phyloP scores from a whole-genome alignment of 1,140 invertebrate genomes.

The Pantala flavescens region DNA sequence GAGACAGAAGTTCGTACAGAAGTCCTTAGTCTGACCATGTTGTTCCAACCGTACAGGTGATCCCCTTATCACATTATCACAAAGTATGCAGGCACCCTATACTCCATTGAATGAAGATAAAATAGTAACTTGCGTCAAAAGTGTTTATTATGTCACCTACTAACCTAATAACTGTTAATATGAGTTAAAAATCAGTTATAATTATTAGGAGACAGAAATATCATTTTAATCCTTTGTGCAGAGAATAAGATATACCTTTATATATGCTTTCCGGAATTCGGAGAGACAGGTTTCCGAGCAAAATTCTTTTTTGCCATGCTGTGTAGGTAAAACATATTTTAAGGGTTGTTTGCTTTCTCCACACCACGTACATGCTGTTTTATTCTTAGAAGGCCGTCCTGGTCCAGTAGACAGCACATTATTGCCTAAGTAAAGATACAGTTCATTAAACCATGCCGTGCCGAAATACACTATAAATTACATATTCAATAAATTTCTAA shows the following conservation, averaged over 20 bases:
- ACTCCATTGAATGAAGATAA: not conserved
- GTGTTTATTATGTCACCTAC: too few relatives aligned
- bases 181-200: too few relatives aligned
- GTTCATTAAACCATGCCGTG: too few relatives aligned
- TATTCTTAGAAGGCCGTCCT: constrained; percentile 62
- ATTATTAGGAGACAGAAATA: too few relatives aligned
- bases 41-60: constrained; percentile 40
- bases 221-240: too few relatives aligned
- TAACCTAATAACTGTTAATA: too few relatives aligned
- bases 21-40: constrained; percentile 55
- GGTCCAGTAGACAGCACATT: constrained; percentile 24
- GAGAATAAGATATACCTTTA: constrained; percentile 41
- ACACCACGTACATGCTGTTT: constrained; percentile 70
- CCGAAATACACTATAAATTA: too few relatives aligned
- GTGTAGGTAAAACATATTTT: constrained; percentile 75
- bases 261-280: constrained; percentile 77
- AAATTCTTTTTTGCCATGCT: constrained; percentile 83
- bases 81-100: constrained; percentile 65
- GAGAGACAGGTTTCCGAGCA: constrained; percentile 81
- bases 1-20: constrained; percentile 69
- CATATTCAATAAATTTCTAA: too few relatives aligned
- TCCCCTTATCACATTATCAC: constrained; percentile 72
- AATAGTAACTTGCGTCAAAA: too few relatives aligned
- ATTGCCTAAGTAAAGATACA: not conserved
- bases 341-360: constrained; percentile 66